Base-by-base conservation (phyloP, 2,888 invertebrate genomes). In the Campoletis raptor region DNA sequence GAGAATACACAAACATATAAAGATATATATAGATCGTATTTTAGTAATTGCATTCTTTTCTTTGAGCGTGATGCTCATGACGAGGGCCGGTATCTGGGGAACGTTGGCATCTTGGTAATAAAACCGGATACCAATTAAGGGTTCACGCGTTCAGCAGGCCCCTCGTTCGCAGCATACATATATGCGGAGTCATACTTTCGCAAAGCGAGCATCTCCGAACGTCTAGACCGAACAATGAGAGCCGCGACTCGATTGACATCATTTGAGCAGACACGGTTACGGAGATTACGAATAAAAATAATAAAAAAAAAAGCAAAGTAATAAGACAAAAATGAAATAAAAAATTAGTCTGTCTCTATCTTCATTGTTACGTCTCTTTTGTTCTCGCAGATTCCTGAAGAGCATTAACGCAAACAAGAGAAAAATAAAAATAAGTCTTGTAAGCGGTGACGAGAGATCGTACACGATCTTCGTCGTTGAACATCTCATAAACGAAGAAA, bases 401-500 rank as follows among this genome's bases (percentile, higher is more conserved):
- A 64, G 18, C 36, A 67, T 21, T 21, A 83, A 54, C 30, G 45
- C 24, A 12, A n/a, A 21, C 7, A 36, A 64, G 48, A 81, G 77
- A 36, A 79, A 69, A 37, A 52, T 79, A 64, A 24, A 61, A 54
- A 72, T 77, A 24, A 67, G 83, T 45, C 48, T 79, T 54, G 61
- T 64, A 61, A 61, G 72, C 73, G 69, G 70, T 81, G 77, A 80
- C 67, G 72, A 72, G 52, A 82, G 42, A 69, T 79, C 82, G 73
- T 52, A 42, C 40, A 79, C 69, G 82, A 74, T 36, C 73, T 78
- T 81, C 81, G 74, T 78, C 77, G 64, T 73, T 77, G 83, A 80
- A 83, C 81, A 81, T 88, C 86, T 85, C 84, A 82, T 83, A 90
- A 90, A 92, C 87, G 90, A 90, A 89, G 89, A 88, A 90, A 89